Evolutionary conservation across 2,113 vertebrate genomes (phyloP).

Genomic region (Hymenochirus boettgeri): DNA sequence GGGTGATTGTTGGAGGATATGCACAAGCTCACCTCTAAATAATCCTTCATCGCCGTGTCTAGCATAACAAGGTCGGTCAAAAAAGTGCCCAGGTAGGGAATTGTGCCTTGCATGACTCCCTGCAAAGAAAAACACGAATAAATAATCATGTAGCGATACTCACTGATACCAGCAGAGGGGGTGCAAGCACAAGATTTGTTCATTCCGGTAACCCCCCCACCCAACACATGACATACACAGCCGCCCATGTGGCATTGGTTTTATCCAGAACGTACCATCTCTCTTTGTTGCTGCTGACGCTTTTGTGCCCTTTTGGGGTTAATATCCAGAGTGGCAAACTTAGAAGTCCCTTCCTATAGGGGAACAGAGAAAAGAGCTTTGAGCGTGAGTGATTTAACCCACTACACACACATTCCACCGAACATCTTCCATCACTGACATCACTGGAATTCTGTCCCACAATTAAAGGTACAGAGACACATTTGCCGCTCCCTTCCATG

Average conservation of each 20-base stretch:
- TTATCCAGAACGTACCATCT: slow-evolving; percentile 71
- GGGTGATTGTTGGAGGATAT: too few species aligned
- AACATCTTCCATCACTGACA: too few species aligned
- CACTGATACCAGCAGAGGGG: slow-evolving; percentile 10
- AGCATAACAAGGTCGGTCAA: slow-evolving; percentile 97
- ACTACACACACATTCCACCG: too few species aligned
- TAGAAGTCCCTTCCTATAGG: slow-evolving; percentile 89
- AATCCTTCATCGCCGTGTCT: slow-evolving; percentile 97
- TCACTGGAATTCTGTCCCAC: too few species aligned
- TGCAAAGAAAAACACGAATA: slow-evolving; percentile 44
- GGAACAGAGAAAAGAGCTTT: background rate
- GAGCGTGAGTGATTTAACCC: too few species aligned
- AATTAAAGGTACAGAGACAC: too few species aligned
- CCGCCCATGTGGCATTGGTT: accelerated
- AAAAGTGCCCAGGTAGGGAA: slow-evolving; percentile 94
- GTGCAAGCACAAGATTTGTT: background rate
- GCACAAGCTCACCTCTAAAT: slow-evolving; percentile 73
- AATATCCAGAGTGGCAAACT: slow-evolving; percentile 94
- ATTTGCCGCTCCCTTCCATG: too few species aligned
- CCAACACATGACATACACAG: background rate
- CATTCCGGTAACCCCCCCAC: background rate
- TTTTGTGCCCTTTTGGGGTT: slow-evolving; percentile 92
- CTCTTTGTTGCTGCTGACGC: slow-evolving; percentile 85
- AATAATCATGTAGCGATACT: slow-evolving; percentile 4
- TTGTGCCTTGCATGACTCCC: slow-evolving; percentile 95